Evolutionary conservation across 2,113 vertebrate species (phyloP).

Genomic region (Lagopus leucura): DNA sequence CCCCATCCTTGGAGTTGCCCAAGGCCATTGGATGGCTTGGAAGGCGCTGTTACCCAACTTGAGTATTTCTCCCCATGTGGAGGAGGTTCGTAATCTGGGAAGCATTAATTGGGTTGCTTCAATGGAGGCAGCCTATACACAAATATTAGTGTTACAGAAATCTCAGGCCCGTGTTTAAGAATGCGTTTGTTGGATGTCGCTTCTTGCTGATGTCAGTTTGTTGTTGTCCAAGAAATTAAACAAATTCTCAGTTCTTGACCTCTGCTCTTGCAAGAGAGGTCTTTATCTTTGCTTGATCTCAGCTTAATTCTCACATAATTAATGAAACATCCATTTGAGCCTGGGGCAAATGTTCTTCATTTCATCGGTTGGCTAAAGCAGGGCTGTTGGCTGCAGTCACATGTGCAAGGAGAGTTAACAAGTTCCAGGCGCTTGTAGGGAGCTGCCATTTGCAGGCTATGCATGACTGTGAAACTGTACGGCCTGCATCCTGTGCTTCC

Average conservation of each 20-base stretch:
- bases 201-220: background rate
- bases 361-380: background rate
- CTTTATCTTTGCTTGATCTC: background rate
- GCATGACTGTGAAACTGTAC: fast-evolving
- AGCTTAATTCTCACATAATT: background rate
- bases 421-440: background rate
- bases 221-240: background rate
- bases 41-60: background rate
- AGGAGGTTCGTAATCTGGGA: background rate
- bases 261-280: background rate
- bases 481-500: background rate
- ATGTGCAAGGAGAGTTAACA: background rate
- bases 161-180: background rate
- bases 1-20: background rate
- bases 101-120: background rate
- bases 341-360: background rate
- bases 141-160: background rate
- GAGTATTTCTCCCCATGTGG: background rate
- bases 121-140: background rate
- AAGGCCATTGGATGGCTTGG: background rate
- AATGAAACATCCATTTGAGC: background rate
- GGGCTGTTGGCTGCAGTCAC: background rate
- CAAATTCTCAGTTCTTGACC: slow-evolving; percentile 2
- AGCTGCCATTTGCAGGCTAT: background rate
- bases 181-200: background rate